Base-by-base conservation (phyloP, 2,888 invertebrate genomes). In the Synergus umbraculus region DNA sequence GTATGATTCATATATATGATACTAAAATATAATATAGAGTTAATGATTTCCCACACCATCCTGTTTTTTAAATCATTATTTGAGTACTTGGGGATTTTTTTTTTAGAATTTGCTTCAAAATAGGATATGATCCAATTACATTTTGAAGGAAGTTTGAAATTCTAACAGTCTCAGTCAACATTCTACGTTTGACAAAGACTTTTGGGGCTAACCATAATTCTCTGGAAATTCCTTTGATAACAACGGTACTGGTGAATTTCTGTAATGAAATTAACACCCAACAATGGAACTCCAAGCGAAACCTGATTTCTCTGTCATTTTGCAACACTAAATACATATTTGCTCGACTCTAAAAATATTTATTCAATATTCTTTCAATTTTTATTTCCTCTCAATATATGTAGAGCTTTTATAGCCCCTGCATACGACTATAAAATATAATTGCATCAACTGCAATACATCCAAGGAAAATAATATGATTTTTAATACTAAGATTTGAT, bases 201-300 rank as follows among this genome's bases (percentile, higher is more conserved):
- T 66, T 44, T 12, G 18, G 4, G 43, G 44, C 15, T 4, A 46
- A 69, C 69, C 69, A 69, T 49, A 29, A 69, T 46, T 69, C 69
- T 49, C 69, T 69, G 15, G 29, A 69, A 49, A 69, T 69, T 7
- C 49, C 69, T 69, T 49, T 69, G 69, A 69, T 49, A 49, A 66
- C 29, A 46, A 69, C 49, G 46, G 49, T 29, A 69, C 37, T 69
- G 29, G 29, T 15, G 29, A 69, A 49, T 69, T 49, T 46, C 49
- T 69, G 22, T 46, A 69, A 69, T 22, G 29, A 69, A 49, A 49
- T 69, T 69, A 49, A 69, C 69, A 69, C 69, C 37, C 49, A 15
- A 49, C 49, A 69, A 69, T 69, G 29, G 15, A 66, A 44, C 66
- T 66, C 66, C 7, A 37, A n/a, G 73, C 9, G 15, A 73, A 54